Conservation (phyloP, 2,113 vertebrate genomes). For the Lanius collurio region DNA sequence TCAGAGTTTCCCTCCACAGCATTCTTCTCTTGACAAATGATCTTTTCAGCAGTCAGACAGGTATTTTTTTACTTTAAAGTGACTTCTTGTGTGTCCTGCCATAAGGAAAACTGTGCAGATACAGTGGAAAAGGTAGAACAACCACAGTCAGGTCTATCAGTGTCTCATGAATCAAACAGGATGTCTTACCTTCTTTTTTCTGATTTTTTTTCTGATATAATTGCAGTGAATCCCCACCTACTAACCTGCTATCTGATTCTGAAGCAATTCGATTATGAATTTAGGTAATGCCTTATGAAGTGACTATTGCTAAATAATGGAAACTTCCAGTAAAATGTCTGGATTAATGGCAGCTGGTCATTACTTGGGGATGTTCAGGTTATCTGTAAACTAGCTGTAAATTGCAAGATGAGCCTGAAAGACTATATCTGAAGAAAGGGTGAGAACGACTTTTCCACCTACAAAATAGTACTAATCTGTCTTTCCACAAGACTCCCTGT, state of each 20-base stretch:
- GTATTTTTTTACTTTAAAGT: constrained; percentile 54
- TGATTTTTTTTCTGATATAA: background rate
- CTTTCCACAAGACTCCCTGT: background rate
- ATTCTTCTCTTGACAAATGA: constrained; percentile 63
- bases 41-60: constrained; percentile 28
- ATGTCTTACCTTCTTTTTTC: background rate
- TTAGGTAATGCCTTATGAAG: background rate
- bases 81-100: constrained; percentile 59
- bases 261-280: background rate
- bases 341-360: background rate
- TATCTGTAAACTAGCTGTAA: background rate
- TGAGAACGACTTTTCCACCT: background rate
- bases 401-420: background rate
- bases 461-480: background rate
- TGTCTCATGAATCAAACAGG: background rate
- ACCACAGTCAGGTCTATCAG: background rate
- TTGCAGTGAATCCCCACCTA: background rate
- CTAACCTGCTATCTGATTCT: background rate
- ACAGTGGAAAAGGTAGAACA: background rate
- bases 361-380: background rate
- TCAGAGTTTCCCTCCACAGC: constrained; percentile 44
- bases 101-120: background rate
- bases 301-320: background rate
- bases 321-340: background rate
- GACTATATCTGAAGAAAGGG: background rate